Conservation (phyloP, 2,113 vertebrate species). For the Jaculus jaculus region DNA sequence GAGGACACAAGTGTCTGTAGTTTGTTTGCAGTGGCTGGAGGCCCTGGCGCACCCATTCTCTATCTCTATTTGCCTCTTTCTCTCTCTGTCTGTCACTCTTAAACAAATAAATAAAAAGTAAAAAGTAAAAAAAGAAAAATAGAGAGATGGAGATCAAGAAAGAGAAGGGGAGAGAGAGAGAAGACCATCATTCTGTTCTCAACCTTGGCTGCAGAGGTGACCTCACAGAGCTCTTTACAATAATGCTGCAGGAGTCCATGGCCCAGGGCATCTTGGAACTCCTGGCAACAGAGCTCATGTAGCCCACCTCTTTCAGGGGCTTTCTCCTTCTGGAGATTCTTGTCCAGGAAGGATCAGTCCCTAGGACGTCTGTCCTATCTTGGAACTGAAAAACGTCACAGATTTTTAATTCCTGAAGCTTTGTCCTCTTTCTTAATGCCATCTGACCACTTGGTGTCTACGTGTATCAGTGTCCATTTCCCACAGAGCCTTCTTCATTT, state of each 20-base stretch:
- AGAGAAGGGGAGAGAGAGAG: neutral
- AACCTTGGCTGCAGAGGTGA: neutral
- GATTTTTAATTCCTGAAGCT: neutral
- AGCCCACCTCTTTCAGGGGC: neutral
- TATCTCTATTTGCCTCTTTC: too few relatives aligned
- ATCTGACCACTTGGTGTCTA: neutral
- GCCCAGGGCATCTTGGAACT: neutral
- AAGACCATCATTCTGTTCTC: too few relatives aligned
- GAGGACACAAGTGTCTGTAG: too few relatives aligned
- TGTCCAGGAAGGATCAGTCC: fast-evolving
- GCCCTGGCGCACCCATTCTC: too few relatives aligned
- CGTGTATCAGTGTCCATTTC: neutral
- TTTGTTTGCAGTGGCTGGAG: too few relatives aligned
- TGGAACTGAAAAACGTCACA: fast-evolving
- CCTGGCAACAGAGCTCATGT: fast-evolving
- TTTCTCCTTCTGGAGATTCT: neutral
- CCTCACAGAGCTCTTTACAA: fast-evolving
- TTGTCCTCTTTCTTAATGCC: neutral
- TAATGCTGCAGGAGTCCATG: fast-evolving
- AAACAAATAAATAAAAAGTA: too few relatives aligned
- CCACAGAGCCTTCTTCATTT: neutral
- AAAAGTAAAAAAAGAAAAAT: too few relatives aligned
- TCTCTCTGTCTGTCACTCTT: too few relatives aligned
- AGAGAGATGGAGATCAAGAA: too few relatives aligned
- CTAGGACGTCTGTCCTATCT: neutral